These are phyloP conservation scores for Antrozous pallidus DNA, from an alignment of 2,797 vertebrate genomes.

Conservation along the genomic window DNA sequence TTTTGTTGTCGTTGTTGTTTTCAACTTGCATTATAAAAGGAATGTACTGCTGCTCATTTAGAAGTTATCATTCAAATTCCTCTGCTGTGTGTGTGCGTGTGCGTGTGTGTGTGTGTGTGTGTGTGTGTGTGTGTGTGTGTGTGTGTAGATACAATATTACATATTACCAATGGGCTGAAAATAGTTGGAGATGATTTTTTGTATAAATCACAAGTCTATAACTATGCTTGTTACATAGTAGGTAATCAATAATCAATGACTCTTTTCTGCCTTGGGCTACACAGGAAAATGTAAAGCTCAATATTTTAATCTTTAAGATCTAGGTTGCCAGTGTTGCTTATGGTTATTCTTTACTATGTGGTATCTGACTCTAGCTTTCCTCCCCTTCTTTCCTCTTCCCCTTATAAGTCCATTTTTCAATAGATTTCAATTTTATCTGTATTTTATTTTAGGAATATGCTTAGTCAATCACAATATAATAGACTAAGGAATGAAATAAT, in stretches of 20 bases:
- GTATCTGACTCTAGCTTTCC: not conserved
- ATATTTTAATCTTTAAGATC: slow-evolving; percentile 12
- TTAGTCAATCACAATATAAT: not conserved
- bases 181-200: not conserved
- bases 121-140: not conserved
- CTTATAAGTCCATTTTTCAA: not conserved
- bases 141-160: not conserved
- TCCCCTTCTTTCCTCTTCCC: fast-evolving
- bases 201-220: not conserved
- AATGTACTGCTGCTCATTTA: not conserved
- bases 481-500: not conserved
- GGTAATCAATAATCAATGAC: not conserved
- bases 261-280: not conserved
- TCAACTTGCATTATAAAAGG: not conserved
- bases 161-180: not conserved
- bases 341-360: not conserved
- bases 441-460: not conserved
- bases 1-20: not conserved
- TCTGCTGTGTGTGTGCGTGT: not conserved
- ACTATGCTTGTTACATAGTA: not conserved
- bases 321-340: not conserved
- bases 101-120: not conserved
- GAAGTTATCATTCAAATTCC: not conserved
- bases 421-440: not conserved
- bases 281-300: not conserved